Evolutionary conservation across 1,140 invertebrate genomes (phyloP), one percentile per base, ranked within the genome.

Genomic region (Archegozetes longisetosus): DNA sequence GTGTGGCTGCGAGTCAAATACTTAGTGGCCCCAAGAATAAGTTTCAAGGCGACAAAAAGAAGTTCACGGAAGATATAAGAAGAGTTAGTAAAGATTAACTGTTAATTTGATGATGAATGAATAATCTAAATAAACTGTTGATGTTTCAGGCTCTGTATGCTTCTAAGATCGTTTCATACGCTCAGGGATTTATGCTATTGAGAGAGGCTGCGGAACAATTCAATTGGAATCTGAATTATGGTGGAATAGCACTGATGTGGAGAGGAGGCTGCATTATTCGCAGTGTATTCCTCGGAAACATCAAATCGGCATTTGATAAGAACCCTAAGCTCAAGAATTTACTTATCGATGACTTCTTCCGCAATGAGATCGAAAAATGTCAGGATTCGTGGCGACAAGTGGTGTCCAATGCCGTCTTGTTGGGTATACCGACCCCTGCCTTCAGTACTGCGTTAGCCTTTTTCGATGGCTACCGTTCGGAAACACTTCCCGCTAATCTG

Each of bases 191-290:
- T 69, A 99, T 99, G 96, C 74, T 98, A 53, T 77, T 99, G 65
- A 78, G 88, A 51, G 91, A 98, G 74, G 93, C 94, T 25, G 92
- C 92, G 1, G 84, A 85, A 67, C 77, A 84, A 60, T 84, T 92
- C 66, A 81, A 83, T 0, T 99, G 95, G 96, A 84, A 92, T 58
- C 76, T 99, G 17, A 98, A 99, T 74, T 95, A 97, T 69, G 95
- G 95, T 53, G 88, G 86, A 40, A 97, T 99, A 67, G 95, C 96
- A 17, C 75, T 98, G 0, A 99, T 99, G 95, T 99, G 96, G 96
- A 79, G 95, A 64, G 96, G 96, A 24, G 96, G 96, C 29, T 99
- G 96, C 71, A 99, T 99, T 69, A 99, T 98, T 69, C 80, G 93
- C 70, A 94, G 90, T 71, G 86, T 80, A 0, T 98, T 99, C 72